These are phyloP conservation scores for Ciconia maguari DNA, from an alignment of 2,113 vertebrate species.

Conservation along the genomic window DNA sequence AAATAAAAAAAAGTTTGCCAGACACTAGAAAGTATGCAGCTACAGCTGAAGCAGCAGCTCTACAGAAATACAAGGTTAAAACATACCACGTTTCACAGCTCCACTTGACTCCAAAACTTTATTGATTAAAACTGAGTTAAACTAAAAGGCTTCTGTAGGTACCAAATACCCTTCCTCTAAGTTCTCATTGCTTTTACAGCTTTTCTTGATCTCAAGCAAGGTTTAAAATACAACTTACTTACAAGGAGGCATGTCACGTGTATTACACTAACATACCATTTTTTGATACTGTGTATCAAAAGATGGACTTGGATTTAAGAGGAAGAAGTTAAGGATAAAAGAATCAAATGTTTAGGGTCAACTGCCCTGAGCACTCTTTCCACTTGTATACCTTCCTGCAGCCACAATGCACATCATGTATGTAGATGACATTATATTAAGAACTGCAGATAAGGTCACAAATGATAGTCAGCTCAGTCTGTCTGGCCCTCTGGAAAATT, in stretches of 20 bases:
- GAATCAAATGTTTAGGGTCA: not conserved
- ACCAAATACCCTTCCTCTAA: not conserved
- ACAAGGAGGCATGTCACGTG: fast-evolving
- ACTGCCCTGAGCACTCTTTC: not conserved
- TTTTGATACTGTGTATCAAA: not conserved
- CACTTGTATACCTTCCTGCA: not conserved
- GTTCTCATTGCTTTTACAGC: not conserved
- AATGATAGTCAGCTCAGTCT: not conserved
- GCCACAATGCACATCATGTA: not conserved
- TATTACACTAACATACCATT: not conserved
- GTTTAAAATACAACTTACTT: not conserved
- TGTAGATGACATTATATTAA: not conserved
- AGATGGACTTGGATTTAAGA: not conserved
- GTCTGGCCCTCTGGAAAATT: not conserved
- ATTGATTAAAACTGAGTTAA: not conserved
- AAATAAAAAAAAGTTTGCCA: not conserved
- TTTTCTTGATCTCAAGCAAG: not conserved
- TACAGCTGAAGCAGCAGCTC: not conserved
- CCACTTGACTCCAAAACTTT: not conserved
- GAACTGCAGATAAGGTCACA: not conserved
- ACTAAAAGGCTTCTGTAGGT: not conserved
- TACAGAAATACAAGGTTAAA: not conserved
- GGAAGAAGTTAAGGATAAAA: not conserved
- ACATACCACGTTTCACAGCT: not conserved
- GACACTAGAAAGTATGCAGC: not conserved